phyloP scores from a whole-genome alignment of 2,888 invertebrate species.

The Julus scandinavius region DNA sequence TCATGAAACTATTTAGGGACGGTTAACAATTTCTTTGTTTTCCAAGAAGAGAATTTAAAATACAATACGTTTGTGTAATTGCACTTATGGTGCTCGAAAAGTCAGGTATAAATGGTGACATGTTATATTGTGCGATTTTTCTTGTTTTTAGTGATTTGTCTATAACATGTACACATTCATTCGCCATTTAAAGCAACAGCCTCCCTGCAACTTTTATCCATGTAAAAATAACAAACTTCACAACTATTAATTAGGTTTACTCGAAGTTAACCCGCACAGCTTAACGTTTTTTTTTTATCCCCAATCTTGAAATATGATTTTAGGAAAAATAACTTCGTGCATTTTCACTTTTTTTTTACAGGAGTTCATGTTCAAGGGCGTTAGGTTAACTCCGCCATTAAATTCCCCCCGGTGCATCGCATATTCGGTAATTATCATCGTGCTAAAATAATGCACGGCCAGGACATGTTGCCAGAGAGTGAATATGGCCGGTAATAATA shows the following conservation, averaged over 20 bases:
- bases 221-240: not conserved
- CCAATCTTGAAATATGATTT: conserved; percentile 43
- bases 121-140: too few species aligned
- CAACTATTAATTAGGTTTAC: conserved; percentile 46
- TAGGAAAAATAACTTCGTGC: conserved; percentile 36
- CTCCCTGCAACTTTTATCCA: not conserved
- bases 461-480: not conserved
- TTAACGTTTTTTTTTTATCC: not conserved
- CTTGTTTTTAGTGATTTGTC: too few species aligned
- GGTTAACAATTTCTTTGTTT: too few species aligned
- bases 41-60: too few species aligned
- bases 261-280: conserved; percentile 1
- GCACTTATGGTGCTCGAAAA: too few species aligned
- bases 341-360: not conserved
- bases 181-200: not conserved
- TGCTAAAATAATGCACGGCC: conserved; percentile 40
- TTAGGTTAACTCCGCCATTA: not conserved
- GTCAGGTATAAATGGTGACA: too few species aligned
- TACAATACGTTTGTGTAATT: too few species aligned
- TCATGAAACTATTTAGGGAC: too few species aligned
- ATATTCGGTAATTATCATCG: conserved; percentile 31
- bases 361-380: conserved; percentile 34
- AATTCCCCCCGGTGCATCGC: not conserved
- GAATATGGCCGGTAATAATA: conserved; percentile 21
- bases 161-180: too few species aligned